Evolutionary conservation across 1,140 invertebrate genomes (phyloP), one percentile per base, ranked within the genome.

Genomic region (Berghia stephanieae): DNA sequence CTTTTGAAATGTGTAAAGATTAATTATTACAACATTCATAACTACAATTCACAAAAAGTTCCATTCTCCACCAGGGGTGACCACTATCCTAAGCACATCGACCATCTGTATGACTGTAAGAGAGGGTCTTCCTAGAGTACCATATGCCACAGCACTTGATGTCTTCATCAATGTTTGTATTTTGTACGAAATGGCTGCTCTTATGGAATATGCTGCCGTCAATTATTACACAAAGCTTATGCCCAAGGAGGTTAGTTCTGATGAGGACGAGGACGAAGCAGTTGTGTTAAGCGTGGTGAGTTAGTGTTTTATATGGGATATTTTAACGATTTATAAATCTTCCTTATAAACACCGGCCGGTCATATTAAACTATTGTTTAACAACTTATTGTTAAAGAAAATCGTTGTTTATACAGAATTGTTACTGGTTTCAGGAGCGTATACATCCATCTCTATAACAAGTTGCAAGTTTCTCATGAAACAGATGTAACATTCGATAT

Each of bases 131-230:
- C 92, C 92, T n/a, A 87, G 90, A 77, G 92, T 92, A 16, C 89
- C 90, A 3, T 97, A 97, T 84, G 95, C 95, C 8, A 98, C 96
- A 3, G 96, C 96, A 0, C 89, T 98, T 0, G 96, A 98, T 88
- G 96, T 95, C 93, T 98, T 97, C 88, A 91, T 98, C 13, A 91
- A 97, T 43, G 96, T 96, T 93, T 96, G 95, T 85, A 97, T 98
- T 86, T 93, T 95, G 38, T 98, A 97, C 86, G 96, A 96, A 84
- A 96, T 98, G 80, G 95, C 95, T 0, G 97, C 96, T 0, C 90
- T 98, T 3, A 89, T 98, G 5, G 95, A 98, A 88, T 98, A 97
- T 83, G 96, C 96, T 5, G 95, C 95, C 0, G 96, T 98, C 0
- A 96, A 98, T 90, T 98, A 97, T 87, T 97, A 96, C 84, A 97